Base-by-base conservation (phyloP, 1,140 invertebrate species). In the Tetragonula clypearis region DNA sequence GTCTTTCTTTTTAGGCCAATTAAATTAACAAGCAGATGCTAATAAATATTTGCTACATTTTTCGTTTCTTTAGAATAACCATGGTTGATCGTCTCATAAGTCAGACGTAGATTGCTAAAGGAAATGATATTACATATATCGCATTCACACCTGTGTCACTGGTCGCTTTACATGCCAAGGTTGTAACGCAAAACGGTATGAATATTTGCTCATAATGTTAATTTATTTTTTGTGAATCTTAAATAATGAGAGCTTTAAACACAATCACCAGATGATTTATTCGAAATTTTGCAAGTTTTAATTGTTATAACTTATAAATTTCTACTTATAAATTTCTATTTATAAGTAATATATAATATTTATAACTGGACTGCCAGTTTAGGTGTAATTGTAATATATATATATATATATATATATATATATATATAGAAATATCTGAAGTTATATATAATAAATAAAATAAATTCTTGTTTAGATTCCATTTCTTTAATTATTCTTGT, bases 141-240 rank as follows among this genome's bases (percentile, higher is more conserved):
- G 58, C 66, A 49, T 23, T 41, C 17, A 55, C 84, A 89, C 87
- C 75, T 89, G 87, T 81, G 58, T 68, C 30, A 72, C 69, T 55
- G 73, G 60, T 88, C 82, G 82, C 79, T 72, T 81, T 41, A 72
- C 84, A 66, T 75, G 74, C 73, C 62, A 88, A 86, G 79, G 62
- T 88, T 82, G 81, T 75, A 86, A 55, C n/a, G 66, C 79, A 62
- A 53, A 81, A 68, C 58, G 60, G n/a, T 68, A 49, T 58, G 30
- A 88, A 68, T n/a, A 60, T 56, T 75, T 21, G 58, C 68, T 79
- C 66, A 35, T 58, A 21, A 79, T 60, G 69, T 53, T 55, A 58
- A 72, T 41, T 79, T 84, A 75, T 49, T 58, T 26, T 76, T 73
- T 65, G 21, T 83, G 84, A 35, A 89, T 85, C 72, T 60, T 49